phyloP scores from a whole-genome alignment of 92 coral and sea anemone species.

The Virgularia gustaviana region DNA sequence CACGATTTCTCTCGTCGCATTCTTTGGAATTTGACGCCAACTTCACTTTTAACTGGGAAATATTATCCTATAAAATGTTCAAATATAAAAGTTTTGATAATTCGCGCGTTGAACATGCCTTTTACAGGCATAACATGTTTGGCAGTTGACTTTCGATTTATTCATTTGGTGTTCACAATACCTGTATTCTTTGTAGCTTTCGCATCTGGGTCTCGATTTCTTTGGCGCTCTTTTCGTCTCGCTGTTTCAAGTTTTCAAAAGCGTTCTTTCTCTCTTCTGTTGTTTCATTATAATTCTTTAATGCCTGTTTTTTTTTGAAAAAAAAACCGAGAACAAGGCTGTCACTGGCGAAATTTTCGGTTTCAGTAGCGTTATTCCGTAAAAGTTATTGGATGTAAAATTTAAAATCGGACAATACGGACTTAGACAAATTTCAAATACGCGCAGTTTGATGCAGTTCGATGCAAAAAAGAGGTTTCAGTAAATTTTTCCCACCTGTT shows the following conservation, averaged over 20 bases:
- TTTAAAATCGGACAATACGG: no score
- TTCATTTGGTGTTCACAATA: neutral
- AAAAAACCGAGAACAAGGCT: no score
- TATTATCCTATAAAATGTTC: constrained; percentile 65
- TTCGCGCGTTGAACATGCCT: no score
- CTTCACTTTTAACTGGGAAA: constrained; percentile 85
- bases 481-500: constrained; percentile 68
- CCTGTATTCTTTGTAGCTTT: constrained; percentile 98
- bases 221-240: constrained; percentile 97
- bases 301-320: no score
- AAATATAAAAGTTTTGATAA: constrained; percentile 6
- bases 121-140: no score
- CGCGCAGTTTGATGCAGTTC: no score
- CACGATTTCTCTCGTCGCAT: constrained; percentile 93
- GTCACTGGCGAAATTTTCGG: no score
- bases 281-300: constrained; percentile 97
- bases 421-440: no score
- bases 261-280: constrained; percentile 97
- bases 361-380: no score
- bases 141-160: neutral
- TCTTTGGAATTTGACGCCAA: constrained; percentile 93
- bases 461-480: no score
- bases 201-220: constrained; percentile 99
- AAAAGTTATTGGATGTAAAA: no score
- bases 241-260: constrained; percentile 90